Evolutionary conservation across 2,888 invertebrate species (phyloP).

Genomic region (Deilephila porcellus): DNA sequence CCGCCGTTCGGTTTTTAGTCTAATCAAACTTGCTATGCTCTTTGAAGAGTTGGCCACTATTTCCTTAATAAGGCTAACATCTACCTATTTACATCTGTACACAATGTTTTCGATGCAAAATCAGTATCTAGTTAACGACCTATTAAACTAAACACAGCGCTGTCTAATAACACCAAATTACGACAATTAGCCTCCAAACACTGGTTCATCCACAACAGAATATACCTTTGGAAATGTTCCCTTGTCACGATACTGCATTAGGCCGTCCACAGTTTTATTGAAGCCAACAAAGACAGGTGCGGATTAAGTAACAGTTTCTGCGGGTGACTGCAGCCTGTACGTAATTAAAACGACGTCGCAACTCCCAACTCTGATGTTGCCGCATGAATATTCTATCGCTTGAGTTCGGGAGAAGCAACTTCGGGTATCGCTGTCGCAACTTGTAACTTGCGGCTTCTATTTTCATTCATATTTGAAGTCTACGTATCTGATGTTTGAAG

Average conservation of each 20-base stretch:
- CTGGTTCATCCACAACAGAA: background rate
- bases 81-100: no score
- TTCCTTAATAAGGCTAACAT: no score
- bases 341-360: slow-evolving; percentile 52
- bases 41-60: no score
- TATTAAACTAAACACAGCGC: slow-evolving; percentile 2
- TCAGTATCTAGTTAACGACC: background rate
- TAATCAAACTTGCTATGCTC: no score
- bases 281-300: slow-evolving; percentile 48
- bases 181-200: slow-evolving; percentile 9
- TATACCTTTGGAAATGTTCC: background rate
- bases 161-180: background rate
- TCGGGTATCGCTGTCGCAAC: slow-evolving; percentile 22
- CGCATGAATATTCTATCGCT: slow-evolving; percentile 64
- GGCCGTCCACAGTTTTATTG: background rate
- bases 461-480: slow-evolving; percentile 29
- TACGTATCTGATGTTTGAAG: background rate
- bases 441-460: slow-evolving; percentile 25
- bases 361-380: slow-evolving; percentile 55
- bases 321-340: slow-evolving; percentile 41
- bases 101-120: background rate
- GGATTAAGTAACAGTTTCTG: slow-evolving; percentile 58
- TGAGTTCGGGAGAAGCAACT: background rate
- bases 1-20: no score
- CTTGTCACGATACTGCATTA: slow-evolving; percentile 9